Base-by-base conservation (phyloP, 2,888 invertebrate species). In the Mesochorus sp. region DNA sequence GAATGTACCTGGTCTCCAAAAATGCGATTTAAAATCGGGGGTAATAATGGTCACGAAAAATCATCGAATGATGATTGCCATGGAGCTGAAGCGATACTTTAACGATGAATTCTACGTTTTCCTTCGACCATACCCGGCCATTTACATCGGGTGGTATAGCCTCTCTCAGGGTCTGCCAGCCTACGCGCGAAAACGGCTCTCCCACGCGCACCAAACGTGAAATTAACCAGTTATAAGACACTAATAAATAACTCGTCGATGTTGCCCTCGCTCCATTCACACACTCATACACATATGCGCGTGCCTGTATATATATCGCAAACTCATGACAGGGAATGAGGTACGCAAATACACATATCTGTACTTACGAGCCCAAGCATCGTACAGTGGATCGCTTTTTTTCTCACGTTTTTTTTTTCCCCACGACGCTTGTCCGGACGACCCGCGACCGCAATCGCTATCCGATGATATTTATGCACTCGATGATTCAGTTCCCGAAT, bases 171-270 rank as follows among this genome's bases (percentile, higher is more conserved):
- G 72, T 80, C 70, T 81, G 78, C 68, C 81, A 76, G 44, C 83
- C 83, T 82, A 83, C 83, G 81, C 82, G 55, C 67, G 47, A 67
- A 82, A 76, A 75, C 78, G 66, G 76, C 75, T 82, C 82, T 80
- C 83, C 83, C 82, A 83, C 83, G 83, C 80, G 78, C 44, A 12
- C 37, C 73, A 82, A 82, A 79, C 79, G 77, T 72, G 79, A 82
- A 82, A 81, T 82, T 82, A 81, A 81, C 81, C 79, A 82, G 81
- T 80, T 81, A 73, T 76, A 79, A 82, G 79, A 80, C 75, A 74
- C 79, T 80, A 78, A 81, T 81, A 82, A 81, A 82, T 82, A 82
- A 80, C 78, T 72, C 79, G 77, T 72, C 72, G 74, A 67, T 74
- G 70, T 53, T 68, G 51, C 59, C n/a, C n/a, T 57, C 70, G 62